Base-by-base conservation (phyloP, 23 tunicate genomes). In the Halocynthia roretzi region DNA sequence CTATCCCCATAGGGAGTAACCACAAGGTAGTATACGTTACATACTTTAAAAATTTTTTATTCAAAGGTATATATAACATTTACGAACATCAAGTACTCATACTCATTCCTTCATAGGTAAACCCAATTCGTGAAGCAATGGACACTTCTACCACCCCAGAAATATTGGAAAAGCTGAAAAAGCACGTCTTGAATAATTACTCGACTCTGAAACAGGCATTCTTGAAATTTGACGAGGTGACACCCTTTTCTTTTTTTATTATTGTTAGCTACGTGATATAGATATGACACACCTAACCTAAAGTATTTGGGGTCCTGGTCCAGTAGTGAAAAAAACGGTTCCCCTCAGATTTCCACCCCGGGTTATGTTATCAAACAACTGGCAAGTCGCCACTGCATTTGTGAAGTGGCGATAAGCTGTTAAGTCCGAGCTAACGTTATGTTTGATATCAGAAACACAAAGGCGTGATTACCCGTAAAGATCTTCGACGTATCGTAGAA, bases 1-100 rank as follows among this genome's bases (percentile, higher is more conserved):
- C 98, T 48, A 22, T 92, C 2, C 98, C 98, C 23, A 92, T 92
- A 52, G 98, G 98, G 11, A 85, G 80, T 48, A 92, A 92, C 81
- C 98, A 92, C 81, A 92, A 86, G 87, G 97, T 82, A 57, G 14
- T n/a, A 5, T 53, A 60, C 18, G n/a, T 60, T 60, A 0, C n/a
- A n/a, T 60, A 17, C 64, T 15, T 17, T 17, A 60, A 1, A 60
- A n/a, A 17, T 31, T 31, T 71, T 14, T 14, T 1, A 51, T 72
- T 12, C 17, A 58, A 14, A 14, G 2, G n/a, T 58, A 14, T 58
- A 58, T 58, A 58, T 14, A 58, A 58, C 18, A 58, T 14, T n/a
- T 58, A 14, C 18, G 64, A 58, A 4, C 64, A 15, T 14, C 64
- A 17, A 57, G 62, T 57, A 57, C 62, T 10, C 12, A 58, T 17